Conservation (phyloP, 2,797 vertebrate species). For the Petrocephalus sullivani region DNA sequence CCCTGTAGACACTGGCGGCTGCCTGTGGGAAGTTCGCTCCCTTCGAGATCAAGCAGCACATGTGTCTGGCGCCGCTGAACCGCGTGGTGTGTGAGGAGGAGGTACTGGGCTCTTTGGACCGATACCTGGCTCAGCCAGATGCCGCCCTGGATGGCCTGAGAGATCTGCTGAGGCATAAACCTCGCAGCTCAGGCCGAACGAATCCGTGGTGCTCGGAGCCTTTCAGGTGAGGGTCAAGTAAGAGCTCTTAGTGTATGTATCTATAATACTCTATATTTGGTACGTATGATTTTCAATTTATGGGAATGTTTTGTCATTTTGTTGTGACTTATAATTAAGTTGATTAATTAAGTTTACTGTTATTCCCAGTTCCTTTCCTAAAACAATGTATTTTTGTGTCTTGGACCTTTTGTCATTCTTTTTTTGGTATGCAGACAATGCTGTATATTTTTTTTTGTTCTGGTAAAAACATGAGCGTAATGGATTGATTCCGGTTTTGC, state of each 20-base stretch:
- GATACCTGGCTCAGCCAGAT: conserved; percentile 61
- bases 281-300: neutral
- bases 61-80: conserved; percentile 79
- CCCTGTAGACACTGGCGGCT: conserved; percentile 80
- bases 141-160: conserved; percentile 55
- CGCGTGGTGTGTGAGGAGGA: conserved; percentile 72
- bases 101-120: conserved; percentile 70
- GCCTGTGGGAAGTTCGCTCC: conserved; percentile 95
- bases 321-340: neutral
- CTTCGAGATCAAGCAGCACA: conserved; percentile 94
- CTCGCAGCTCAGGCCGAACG: conserved; percentile 71
- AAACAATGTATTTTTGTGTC: neutral
- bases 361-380: neutral
- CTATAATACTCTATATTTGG: neutral
- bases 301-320: neutral
- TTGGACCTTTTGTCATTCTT: too few species aligned
- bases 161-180: conserved; percentile 69
- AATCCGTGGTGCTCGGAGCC: conserved; percentile 32
- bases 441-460: too few species aligned
- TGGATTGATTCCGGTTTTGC: too few species aligned
- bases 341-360: neutral
- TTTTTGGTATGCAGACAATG: too few species aligned
- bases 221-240: conserved; percentile 46
- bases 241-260: neutral
- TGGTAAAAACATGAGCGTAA: too few species aligned